Conservation (phyloP, 2,113 vertebrate genomes). For the Hippolais icterina region DNA sequence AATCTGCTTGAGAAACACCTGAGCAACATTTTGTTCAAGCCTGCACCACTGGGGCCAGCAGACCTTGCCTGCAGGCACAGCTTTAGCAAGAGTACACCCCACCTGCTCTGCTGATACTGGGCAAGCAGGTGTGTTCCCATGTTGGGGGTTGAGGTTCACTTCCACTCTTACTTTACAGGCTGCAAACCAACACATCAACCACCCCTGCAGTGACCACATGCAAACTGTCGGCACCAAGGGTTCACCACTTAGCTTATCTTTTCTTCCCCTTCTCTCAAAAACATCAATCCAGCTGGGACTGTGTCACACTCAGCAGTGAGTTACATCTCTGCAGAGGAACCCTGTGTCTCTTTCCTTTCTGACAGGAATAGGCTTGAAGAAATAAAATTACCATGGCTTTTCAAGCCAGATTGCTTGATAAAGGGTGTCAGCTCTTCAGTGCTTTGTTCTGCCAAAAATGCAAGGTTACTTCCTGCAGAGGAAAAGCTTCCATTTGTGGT, state of each 20-base stretch:
- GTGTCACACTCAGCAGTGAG: background rate
- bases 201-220: background rate
- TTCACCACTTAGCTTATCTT: background rate
- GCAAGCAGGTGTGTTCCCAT: background rate
- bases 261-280: background rate
- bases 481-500: background rate
- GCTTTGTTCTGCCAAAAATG: background rate
- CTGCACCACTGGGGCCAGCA: background rate
- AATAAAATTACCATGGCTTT: background rate
- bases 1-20: background rate
- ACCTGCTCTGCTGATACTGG: background rate
- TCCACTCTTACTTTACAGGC: background rate
- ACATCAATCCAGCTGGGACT: background rate
- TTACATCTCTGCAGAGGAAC: background rate
- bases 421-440: background rate
- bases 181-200: background rate
- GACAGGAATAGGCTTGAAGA: background rate
- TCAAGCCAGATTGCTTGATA: rapidly evolving
- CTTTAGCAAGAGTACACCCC: background rate
- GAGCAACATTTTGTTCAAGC: background rate
- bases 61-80: background rate
- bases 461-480: background rate
- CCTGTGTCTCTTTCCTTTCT: background rate
- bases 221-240: background rate
- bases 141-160: background rate